phyloP scores from a whole-genome alignment of 1,140 invertebrate species.

The Drosophila aff. region DNA sequence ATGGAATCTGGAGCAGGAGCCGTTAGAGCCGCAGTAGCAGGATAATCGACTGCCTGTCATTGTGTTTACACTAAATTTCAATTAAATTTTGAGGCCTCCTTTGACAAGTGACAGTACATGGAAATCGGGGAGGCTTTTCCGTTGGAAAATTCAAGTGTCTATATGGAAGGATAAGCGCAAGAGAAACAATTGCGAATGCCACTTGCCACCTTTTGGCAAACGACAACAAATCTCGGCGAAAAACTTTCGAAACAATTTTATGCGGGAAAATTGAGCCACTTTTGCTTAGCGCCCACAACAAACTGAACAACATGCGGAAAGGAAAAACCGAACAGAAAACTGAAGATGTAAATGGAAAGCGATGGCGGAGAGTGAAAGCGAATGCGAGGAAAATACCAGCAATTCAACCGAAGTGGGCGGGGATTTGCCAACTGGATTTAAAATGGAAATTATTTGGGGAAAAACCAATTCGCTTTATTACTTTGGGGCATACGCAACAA shows the following conservation, averaged over 20 bases:
- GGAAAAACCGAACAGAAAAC: conserved; percentile 16
- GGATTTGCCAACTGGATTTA: conserved; percentile 81
- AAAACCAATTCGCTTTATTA: conserved; percentile 83
- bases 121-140: background rate
- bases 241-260: conserved; percentile 77
- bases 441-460: conserved; percentile 81
- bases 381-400: conserved; percentile 20
- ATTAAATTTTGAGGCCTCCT: conserved; percentile 76
- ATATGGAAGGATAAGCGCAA: conserved; percentile 30
- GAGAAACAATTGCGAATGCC: conserved; percentile 73
- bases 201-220: conserved; percentile 40
- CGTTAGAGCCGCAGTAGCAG: conserved; percentile 33
- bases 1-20: conserved; percentile 29
- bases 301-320: conserved; percentile 20
- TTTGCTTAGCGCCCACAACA: conserved; percentile 56
- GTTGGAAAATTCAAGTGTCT: conserved; percentile 20
- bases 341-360: conserved; percentile 15
- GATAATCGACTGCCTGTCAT: conserved; percentile 80
- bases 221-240: conserved; percentile 72
- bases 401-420: conserved; percentile 44
- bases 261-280: conserved; percentile 77
- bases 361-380: background rate
- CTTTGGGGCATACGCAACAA: conserved; percentile 80
- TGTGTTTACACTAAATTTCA: conserved; percentile 83
- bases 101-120: conserved; percentile 67